Conservation (phyloP, 2,888 invertebrate genomes). For the Alloplasta piceator region DNA sequence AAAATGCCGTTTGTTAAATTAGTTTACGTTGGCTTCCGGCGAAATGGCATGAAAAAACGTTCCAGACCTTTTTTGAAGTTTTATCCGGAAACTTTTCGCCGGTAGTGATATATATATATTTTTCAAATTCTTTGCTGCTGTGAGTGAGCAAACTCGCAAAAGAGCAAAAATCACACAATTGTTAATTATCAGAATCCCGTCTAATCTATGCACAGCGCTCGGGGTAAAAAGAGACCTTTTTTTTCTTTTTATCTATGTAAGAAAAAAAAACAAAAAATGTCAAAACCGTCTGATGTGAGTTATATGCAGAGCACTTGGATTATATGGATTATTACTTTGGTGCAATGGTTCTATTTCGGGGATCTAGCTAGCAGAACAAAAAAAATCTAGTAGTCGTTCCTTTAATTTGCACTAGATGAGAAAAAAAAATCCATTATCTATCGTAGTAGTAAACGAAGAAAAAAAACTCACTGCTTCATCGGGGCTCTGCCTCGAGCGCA, state of each 20-base stretch:
- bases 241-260: not conserved
- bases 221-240: slow-evolving; percentile 4
- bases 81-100: no score
- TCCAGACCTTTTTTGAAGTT: no score
- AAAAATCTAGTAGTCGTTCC: slow-evolving; percentile 21
- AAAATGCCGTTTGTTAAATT: no score
- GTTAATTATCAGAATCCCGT: slow-evolving; percentile 50
- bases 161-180: slow-evolving; percentile 61
- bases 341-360: slow-evolving; percentile 20
- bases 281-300: slow-evolving; percentile 48
- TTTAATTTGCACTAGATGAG: slow-evolving; percentile 45
- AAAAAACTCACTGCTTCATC: slow-evolving; percentile 76
- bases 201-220: slow-evolving; percentile 38
- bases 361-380: slow-evolving; percentile 32
- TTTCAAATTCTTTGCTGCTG: slow-evolving; percentile 40
- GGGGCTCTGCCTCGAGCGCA: slow-evolving; percentile 72
- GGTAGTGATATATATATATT: no score
- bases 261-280: slow-evolving; percentile 30
- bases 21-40: no score
- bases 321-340: slow-evolving; percentile 52
- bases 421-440: slow-evolving; percentile 32
- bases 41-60: no score
- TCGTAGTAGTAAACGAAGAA: slow-evolving; percentile 59
- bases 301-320: slow-evolving; percentile 58
- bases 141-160: slow-evolving; percentile 45